Conservation (phyloP, 2,797 vertebrate genomes). For the Mormyrus hasselquistii region DNA sequence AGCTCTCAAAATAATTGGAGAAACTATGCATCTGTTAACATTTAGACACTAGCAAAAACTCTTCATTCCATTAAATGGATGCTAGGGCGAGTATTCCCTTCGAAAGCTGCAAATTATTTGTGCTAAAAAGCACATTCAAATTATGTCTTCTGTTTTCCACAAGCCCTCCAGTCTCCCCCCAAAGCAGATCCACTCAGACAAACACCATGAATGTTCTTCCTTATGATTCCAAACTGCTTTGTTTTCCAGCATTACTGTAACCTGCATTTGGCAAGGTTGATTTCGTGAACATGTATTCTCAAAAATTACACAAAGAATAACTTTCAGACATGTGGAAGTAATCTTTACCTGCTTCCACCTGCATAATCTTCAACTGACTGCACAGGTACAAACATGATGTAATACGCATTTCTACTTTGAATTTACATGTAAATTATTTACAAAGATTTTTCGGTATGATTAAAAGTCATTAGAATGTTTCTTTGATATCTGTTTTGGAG, state of each 20-base stretch:
- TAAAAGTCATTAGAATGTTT: not conserved
- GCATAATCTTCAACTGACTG: not conserved
- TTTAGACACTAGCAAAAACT: not conserved
- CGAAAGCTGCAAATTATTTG: not conserved
- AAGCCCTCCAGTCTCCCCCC: not conserved
- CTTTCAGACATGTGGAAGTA: not conserved
- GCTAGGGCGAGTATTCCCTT: not conserved
- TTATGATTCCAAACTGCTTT: not conserved
- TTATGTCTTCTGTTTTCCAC: not conserved
- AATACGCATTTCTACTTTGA: not conserved
- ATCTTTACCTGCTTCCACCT: not conserved
- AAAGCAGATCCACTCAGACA: not conserved
- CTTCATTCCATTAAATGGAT: not conserved
- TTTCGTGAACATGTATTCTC: not conserved
- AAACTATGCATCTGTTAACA: not conserved
- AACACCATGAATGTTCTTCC: not conserved
- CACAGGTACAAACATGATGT: not conserved
- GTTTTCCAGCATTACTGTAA: not conserved
- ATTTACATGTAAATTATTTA: not conserved
- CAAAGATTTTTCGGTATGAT: not conserved
- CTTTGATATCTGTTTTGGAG: not conserved
- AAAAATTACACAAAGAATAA: not conserved
- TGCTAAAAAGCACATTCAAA: not conserved
- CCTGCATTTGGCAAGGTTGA: not conserved
- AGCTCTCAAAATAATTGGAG: not conserved